Evolutionary conservation across 2,888 invertebrate genomes (phyloP).

Genomic region (Psylliodes chrysocephalus): DNA sequence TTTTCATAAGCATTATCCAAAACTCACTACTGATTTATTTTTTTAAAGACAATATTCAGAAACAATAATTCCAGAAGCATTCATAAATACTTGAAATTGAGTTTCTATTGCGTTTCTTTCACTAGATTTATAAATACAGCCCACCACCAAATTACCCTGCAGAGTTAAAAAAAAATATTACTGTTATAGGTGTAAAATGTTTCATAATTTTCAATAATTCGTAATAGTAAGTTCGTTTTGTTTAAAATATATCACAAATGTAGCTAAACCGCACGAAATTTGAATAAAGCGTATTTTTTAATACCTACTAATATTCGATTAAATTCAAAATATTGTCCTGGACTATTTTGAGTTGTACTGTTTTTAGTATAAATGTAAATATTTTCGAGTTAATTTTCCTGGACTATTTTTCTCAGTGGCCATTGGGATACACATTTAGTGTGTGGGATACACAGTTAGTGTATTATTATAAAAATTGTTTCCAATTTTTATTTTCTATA

Average conservation of each 20-base stretch:
- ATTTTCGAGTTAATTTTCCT: no score
- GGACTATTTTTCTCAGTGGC: no score
- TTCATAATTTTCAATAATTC: neutral
- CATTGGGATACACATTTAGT: no score
- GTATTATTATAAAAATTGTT: no score
- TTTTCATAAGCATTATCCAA: no score
- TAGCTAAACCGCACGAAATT: constrained; percentile 20
- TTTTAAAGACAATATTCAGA: neutral
- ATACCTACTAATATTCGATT: neutral
- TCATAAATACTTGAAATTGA: neutral
- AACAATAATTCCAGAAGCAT: constrained; percentile 4
- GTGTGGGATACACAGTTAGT: no score
- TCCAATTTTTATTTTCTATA: no score
- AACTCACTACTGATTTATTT: constrained; percentile 21
- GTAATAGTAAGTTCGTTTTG: constrained; percentile 2
- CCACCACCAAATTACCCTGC: constrained; percentile 26
- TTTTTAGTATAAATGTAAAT: no score
- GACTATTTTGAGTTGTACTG: no score
- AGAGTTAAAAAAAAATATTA: constrained; percentile 16
- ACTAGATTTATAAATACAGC: constrained; percentile 7
- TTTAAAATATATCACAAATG: constrained; percentile 25
- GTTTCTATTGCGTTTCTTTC: neutral
- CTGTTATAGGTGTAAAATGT: neutral
- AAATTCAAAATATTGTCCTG: no score
- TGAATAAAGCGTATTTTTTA: neutral